These are phyloP conservation scores for Uromys caudimaculatus DNA, from an alignment of 2,797 vertebrate genomes.

Conservation along the genomic window DNA sequence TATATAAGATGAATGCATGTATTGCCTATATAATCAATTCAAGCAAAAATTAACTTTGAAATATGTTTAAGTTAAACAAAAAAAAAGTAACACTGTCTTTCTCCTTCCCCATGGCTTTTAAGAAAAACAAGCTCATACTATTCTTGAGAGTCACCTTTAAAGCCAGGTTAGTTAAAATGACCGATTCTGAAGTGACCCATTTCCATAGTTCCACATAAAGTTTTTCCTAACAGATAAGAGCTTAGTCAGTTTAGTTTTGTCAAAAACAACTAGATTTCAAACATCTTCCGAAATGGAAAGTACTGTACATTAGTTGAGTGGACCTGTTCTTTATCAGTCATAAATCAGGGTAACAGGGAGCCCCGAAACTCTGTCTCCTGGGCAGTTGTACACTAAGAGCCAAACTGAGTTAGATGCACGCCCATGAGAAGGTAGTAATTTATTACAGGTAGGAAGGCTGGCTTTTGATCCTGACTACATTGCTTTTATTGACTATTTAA, in stretches of 20 bases:
- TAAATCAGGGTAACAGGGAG: background rate
- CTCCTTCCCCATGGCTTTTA: background rate
- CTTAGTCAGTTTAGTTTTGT: conserved; percentile 34
- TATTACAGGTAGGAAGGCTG: background rate
- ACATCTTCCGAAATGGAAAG: conserved; percentile 24
- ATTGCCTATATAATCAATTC: background rate
- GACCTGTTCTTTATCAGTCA: background rate
- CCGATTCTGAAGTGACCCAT: conserved; percentile 53
- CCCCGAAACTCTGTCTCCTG: background rate
- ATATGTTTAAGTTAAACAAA: conserved; percentile 26
- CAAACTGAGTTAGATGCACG: conserved; percentile 18
- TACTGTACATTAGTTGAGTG: background rate
- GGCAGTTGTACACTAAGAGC: background rate
- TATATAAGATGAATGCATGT: background rate
- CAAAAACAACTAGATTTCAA: conserved; percentile 37
- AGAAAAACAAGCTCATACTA: conserved; percentile 19
- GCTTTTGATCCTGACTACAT: background rate
- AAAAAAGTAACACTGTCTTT: background rate
- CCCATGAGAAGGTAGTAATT: background rate
- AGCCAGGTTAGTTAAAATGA: background rate
- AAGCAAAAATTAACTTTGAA: conserved; percentile 19
- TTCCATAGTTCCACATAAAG: background rate
- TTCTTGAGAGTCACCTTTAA: conserved; percentile 53
- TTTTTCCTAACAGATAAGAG: conserved; percentile 41
- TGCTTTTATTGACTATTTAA: background rate